phyloP scores from a whole-genome alignment of 1,140 invertebrate genomes.

The Ditylenchus dipsaci region DNA sequence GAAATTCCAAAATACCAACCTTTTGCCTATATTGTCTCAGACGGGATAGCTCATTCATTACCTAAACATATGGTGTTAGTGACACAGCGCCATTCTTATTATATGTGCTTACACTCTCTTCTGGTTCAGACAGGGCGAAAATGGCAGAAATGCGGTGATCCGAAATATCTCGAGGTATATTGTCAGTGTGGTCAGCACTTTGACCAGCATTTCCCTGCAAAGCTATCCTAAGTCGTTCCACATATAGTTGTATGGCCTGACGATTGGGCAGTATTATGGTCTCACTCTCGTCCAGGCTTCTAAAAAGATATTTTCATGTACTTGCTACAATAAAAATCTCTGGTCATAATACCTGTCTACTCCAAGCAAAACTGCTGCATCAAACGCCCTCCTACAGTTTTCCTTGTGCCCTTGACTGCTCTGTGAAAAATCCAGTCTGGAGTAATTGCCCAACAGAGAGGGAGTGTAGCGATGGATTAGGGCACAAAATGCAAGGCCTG shows the following conservation, averaged over 20 bases:
- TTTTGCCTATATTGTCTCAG: neutral
- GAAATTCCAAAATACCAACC: neutral
- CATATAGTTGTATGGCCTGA: slow-evolving; percentile 1
- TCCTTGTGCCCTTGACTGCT: slow-evolving; percentile 20
- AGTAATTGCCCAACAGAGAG: slow-evolving; percentile 68
- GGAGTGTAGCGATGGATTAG: slow-evolving; percentile 79
- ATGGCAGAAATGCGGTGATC: slow-evolving; percentile 8
- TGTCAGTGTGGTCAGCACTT: slow-evolving; percentile 1
- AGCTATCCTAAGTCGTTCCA: slow-evolving; percentile 1
- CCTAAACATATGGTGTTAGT: neutral
- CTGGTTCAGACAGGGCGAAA: slow-evolving; percentile 9
- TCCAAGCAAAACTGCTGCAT: slow-evolving; percentile 16
- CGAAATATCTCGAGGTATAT: neutral
- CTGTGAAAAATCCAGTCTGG: slow-evolving; percentile 34
- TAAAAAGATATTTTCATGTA: neutral
- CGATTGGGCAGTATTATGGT: slow-evolving; percentile 13
- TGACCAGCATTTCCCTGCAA: slow-evolving; percentile 2
- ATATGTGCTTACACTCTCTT: slow-evolving; percentile 2
- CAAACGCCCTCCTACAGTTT: slow-evolving; percentile 31
- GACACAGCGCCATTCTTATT: neutral
- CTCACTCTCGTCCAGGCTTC: slow-evolving; percentile 12
- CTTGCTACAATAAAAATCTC: neutral
- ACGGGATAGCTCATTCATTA: neutral
- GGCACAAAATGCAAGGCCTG: slow-evolving; percentile 75
- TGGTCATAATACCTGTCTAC: slow-evolving; percentile 10